These are phyloP conservation scores for Drosophila falleni DNA, from an alignment of 2,888 invertebrate genomes.

Conservation along the genomic window DNA sequence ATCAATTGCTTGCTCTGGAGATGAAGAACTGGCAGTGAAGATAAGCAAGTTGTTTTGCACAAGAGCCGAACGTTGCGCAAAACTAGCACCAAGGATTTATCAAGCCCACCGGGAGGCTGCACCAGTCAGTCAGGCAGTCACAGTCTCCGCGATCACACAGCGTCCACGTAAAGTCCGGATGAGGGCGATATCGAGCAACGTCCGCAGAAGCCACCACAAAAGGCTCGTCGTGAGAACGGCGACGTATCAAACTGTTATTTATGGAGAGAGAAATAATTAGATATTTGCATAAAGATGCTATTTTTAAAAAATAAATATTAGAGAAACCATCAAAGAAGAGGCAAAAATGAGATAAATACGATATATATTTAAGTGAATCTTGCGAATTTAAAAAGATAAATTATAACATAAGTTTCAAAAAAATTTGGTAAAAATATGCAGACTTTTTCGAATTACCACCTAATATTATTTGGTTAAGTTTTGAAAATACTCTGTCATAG, in stretches of 20 bases:
- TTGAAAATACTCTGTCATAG: no score
- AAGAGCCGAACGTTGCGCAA: constrained; percentile 28
- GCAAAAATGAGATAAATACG: no score
- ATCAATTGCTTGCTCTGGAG: constrained; percentile 3
- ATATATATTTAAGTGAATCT: no score
- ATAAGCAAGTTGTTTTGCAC: constrained; percentile 32
- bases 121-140: constrained; percentile 75
- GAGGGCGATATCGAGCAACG: constrained; percentile 86
- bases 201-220: constrained; percentile 92
- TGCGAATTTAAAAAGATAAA: no score
- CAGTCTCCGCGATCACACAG: constrained; percentile 87
- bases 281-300: no score
- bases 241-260: constrained; percentile 85
- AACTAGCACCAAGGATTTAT: constrained; percentile 56
- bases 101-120: constrained; percentile 34
- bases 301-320: no score
- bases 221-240: constrained; percentile 87
- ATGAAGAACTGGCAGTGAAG: constrained; percentile 13
- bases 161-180: constrained; percentile 83
- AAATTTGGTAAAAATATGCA: no score
- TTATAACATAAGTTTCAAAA: no score
- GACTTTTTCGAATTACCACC: no score
- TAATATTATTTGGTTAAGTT: no score
- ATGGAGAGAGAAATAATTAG: neutral
- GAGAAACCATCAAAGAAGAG: no score